Base-by-base conservation (phyloP, 2,888 invertebrate genomes). In the Chloroclystis v-ata region DNA sequence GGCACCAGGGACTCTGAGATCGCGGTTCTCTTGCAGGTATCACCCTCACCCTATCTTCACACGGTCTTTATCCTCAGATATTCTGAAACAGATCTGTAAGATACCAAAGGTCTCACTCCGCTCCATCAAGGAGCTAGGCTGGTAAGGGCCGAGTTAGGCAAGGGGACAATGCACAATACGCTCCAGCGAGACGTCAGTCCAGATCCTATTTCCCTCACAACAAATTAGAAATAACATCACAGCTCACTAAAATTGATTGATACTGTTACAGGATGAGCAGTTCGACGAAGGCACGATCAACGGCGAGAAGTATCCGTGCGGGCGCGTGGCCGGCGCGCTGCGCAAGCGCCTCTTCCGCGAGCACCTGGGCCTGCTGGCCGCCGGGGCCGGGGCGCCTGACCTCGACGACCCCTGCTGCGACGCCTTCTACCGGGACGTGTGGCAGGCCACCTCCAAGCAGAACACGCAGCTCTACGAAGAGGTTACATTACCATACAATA, bases 1-100 rank as follows among this genome's bases (percentile, higher is more conserved):
- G 99, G 99, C 0, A 95, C 93, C 52, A 89, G 99, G 57, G 99
- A 99, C 71, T 98, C 98, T 0, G 99, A 99, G 83, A 93, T 97
- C 4, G 97, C 97, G 2, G 93, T 97, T 10, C 84, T 97, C 32
- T 90, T 97, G 43, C 94, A 96, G 91, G 97, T 92, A 69, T 65
- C n/a, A 60, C n/a, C n/a, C n/a, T n/a, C n/a, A n/a, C n/a, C n/a
- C n/a, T n/a, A n/a, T n/a, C n/a, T n/a, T n/a, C n/a, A n/a, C n/a
- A n/a, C n/a, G n/a, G n/a, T n/a, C n/a, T n/a, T n/a, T n/a, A n/a
- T n/a, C n/a, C n/a, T n/a, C n/a, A n/a, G n/a, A n/a, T n/a, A n/a
- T n/a, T n/a, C n/a, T n/a, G n/a, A n/a, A n/a, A n/a, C n/a, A n/a
- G n/a, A n/a, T n/a, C n/a, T n/a, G n/a, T n/a, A n/a, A n/a, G n/a